These are phyloP conservation scores for Acestrorhynchus altus DNA, from an alignment of 2,797 vertebrate species.

Conservation along the genomic window DNA sequence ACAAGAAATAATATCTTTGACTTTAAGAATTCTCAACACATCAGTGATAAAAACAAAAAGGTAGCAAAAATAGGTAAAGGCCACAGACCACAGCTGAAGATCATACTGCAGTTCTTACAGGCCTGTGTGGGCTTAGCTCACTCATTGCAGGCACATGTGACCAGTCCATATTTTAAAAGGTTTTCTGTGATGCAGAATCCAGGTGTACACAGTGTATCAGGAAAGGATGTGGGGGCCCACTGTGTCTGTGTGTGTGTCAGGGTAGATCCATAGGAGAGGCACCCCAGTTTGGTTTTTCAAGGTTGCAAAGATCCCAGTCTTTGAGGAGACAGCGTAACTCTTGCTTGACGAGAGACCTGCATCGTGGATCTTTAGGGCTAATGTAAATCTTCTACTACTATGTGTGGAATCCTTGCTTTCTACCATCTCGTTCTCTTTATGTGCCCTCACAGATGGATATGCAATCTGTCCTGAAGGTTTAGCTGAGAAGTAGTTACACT, in stretches of 20 bases:
- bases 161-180: conserved; percentile 16
- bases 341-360: conserved; percentile 76
- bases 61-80: background rate
- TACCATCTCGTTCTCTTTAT: conserved; percentile 79
- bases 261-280: conserved; percentile 67
- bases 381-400: conserved; percentile 82
- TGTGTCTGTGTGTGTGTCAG: conserved; percentile 35
- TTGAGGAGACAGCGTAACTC: conserved; percentile 79
- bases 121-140: conserved; percentile 4
- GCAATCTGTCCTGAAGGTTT: conserved; percentile 70
- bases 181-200: conserved; percentile 40
- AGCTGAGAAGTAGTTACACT: conserved; percentile 38
- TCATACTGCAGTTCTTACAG: background rate
- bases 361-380: conserved; percentile 78
- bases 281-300: conserved; percentile 34
- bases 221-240: conserved; percentile 32
- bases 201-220: conserved; percentile 19
- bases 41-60: background rate
- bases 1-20: background rate
- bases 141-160: conserved; percentile 10
- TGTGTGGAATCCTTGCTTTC: conserved; percentile 78
- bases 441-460: conserved; percentile 79
- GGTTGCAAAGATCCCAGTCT: conserved; percentile 66
- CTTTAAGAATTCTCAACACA: background rate
- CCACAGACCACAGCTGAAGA: conserved; percentile 3